Conservation (phyloP, 2,797 vertebrate species). For the Pseudochirops corinnae region DNA sequence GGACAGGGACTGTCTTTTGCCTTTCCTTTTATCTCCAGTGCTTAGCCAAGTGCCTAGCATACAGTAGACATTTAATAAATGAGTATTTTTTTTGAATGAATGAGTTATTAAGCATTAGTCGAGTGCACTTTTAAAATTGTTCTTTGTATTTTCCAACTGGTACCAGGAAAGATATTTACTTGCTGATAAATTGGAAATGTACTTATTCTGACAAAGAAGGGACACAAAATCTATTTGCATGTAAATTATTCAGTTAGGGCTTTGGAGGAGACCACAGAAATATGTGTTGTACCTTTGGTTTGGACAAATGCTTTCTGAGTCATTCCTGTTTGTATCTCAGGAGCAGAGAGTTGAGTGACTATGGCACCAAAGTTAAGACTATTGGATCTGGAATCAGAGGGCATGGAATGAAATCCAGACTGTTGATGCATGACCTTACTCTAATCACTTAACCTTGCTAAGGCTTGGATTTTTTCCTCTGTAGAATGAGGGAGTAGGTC, state of each 20-base stretch:
- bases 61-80: not conserved
- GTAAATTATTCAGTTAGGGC: conserved; percentile 15
- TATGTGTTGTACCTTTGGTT: not conserved
- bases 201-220: conserved; percentile 11
- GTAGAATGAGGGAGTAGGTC: not conserved
- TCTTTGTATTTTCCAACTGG: not conserved
- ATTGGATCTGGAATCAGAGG: not conserved
- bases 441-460: not conserved
- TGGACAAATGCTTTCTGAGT: conserved; percentile 15
- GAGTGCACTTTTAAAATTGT: not conserved
- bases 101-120: not conserved
- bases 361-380: not conserved
- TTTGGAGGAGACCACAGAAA: conserved; percentile 2
- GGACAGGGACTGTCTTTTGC: not conserved
- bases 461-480: not conserved
- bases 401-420: not conserved
- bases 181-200: conserved; percentile 11
- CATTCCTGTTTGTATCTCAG: not conserved
- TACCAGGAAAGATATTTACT: not conserved
- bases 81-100: not conserved
- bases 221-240: conserved; percentile 32
- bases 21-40: not conserved
- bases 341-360: not conserved
- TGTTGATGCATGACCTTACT: not conserved
- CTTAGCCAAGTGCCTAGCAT: not conserved